phyloP scores from a whole-genome alignment of 2,888 invertebrate species.

The Sphaerophoria taeniata region DNA sequence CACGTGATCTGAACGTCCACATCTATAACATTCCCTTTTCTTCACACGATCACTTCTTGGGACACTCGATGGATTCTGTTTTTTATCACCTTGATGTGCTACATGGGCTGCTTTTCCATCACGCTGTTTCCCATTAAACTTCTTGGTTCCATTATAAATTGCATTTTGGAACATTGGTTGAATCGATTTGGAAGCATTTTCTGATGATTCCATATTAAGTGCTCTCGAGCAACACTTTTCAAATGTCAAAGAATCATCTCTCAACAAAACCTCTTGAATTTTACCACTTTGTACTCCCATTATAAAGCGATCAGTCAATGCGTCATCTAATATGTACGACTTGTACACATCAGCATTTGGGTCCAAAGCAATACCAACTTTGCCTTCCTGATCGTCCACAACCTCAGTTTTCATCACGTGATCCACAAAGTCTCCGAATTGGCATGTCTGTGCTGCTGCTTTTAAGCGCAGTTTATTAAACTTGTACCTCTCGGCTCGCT shows the following conservation, averaged over 20 bases:
- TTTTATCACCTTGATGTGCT: too few relatives aligned
- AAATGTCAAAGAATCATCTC: constrained; percentile 1
- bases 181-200: background rate
- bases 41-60: background rate
- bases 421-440: background rate
- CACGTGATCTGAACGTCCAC: background rate
- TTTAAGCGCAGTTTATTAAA: constrained; percentile 37
- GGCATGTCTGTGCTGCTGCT: constrained; percentile 5
- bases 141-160: too few relatives aligned
- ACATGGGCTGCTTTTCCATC: too few relatives aligned
- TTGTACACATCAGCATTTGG: background rate
- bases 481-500: constrained; percentile 33
- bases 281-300: constrained; percentile 69
- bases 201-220: constrained; percentile 27
- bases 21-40: background rate
- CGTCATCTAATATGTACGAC: constrained; percentile 30
- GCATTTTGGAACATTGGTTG: background rate
- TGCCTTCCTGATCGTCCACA: background rate
- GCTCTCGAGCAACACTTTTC: constrained; percentile 15
- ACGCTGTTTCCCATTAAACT: too few relatives aligned
- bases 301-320: constrained; percentile 53
- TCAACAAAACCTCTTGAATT: constrained; percentile 7
- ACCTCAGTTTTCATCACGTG: background rate
- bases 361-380: too few relatives aligned
- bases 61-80: too few relatives aligned